Percentiles rank a stretch among this genome's conserved stretches.
Conservation (phyloP, 92 coral and sea anemone genomes). For the Palythoa grandis region DNA sequence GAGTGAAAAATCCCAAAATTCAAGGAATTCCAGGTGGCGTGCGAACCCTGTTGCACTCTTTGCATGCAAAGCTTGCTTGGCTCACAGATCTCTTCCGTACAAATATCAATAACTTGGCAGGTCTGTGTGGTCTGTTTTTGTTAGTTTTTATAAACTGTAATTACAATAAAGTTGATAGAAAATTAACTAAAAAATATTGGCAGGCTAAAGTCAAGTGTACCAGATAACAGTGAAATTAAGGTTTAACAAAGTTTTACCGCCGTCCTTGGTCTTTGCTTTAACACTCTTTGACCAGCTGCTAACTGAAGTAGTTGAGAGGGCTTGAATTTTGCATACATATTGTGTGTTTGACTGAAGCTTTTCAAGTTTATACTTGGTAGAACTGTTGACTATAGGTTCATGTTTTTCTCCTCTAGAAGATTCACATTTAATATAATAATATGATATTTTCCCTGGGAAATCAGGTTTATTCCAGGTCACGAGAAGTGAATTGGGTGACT, state of each 20-base stretch:
- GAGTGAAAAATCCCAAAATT: no score
- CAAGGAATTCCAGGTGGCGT: no score
- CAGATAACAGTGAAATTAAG: no score
- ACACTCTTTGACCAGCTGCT: constrained; percentile 51
- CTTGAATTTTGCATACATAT: constrained; percentile 64
- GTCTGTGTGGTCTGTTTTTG: no score
- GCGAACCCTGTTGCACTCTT: no score
- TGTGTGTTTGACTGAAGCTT: constrained; percentile 63
- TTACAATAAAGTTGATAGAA: no score
- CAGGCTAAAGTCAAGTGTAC: no score
- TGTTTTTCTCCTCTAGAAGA: neutral
- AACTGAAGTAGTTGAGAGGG: constrained; percentile 8
- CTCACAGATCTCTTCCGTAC: no score
- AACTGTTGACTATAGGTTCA: neutral
- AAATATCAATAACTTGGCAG: no score
- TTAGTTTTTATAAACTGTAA: no score
- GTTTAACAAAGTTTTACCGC: constrained; percentile 41
- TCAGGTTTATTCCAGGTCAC: neutral
- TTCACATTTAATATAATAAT: neutral
- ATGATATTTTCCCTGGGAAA: neutral
- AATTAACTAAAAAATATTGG: no score
- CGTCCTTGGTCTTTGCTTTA: constrained; percentile 60
- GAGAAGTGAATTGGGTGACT: neutral
- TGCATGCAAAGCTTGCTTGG: no score
- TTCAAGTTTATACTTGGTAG: constrained; percentile 1